Conservation (phyloP, 2,797 vertebrate species). For the Chelmon rostratus region DNA sequence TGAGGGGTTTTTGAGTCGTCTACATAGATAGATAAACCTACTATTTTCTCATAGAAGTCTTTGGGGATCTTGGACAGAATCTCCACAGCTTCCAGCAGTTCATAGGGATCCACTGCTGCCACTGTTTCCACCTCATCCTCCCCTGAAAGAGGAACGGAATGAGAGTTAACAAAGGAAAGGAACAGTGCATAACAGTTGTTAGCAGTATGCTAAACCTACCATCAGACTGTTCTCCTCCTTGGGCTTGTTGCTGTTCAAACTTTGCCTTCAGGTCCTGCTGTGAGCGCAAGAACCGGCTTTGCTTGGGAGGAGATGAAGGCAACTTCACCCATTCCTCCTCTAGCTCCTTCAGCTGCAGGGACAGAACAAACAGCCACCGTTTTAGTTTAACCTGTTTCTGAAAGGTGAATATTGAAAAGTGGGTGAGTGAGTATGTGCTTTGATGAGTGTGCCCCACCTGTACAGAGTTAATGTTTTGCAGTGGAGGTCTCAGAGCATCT, state of each 20-base stretch:
- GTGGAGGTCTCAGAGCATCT: conserved; percentile 92
- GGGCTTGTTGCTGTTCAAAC: conserved; percentile 93
- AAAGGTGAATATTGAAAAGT: neutral
- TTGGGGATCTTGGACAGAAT: conserved; percentile 97
- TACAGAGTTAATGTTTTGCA: conserved; percentile 96
- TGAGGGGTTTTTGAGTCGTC: too few relatives aligned
- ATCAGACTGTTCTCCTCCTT: conserved; percentile 90
- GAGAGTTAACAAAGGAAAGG: neutral
- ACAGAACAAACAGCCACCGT: neutral
- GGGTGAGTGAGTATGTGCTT: neutral
- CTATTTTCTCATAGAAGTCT: conserved; percentile 99
- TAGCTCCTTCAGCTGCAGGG: conserved; percentile 93
- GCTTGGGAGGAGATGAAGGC: conserved; percentile 89
- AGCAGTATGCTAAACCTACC: conserved; percentile 76
- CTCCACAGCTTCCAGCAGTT: conserved; percentile 95
- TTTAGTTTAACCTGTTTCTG: neutral
- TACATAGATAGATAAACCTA: conserved; percentile 85
- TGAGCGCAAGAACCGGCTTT: conserved; percentile 94
- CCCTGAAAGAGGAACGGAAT: conserved; percentile 67
- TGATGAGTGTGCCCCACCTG: conserved; percentile 86
- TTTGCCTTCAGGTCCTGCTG: conserved; percentile 97
- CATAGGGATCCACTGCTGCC: conserved; percentile 93
- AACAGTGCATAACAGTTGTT: neutral
- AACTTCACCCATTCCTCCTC: conserved; percentile 98
- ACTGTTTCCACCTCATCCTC: conserved; percentile 88